Conservation (phyloP, 2,113 vertebrate species). For the Mirza zaza region DNA sequence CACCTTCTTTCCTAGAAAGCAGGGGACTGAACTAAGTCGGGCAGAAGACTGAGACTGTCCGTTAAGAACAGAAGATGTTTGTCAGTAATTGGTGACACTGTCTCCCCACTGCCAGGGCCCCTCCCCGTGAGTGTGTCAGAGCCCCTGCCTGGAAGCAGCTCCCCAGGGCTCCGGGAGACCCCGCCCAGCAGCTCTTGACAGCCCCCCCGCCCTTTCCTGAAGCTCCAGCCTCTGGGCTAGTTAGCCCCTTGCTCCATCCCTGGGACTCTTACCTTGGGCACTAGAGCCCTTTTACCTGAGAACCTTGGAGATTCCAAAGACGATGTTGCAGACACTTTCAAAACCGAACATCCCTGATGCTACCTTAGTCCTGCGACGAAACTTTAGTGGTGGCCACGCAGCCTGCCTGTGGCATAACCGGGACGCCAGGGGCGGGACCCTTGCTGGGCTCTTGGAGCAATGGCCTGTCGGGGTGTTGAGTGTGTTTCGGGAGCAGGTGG, state of each 20-base stretch:
- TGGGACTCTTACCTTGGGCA: neutral
- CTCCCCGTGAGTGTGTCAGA: neutral
- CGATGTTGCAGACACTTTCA: neutral
- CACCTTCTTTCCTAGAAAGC: constrained; percentile 44
- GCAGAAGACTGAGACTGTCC: constrained; percentile 46
- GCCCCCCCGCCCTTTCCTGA: neutral
- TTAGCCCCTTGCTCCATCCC: no score
- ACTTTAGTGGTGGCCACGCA: neutral
- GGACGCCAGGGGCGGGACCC: neutral
- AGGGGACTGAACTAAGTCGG: neutral
- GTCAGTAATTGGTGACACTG: constrained; percentile 57
- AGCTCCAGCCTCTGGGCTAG: neutral
- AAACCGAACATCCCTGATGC: neutral
- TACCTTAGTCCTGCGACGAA: neutral
- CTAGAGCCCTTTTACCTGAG: neutral
- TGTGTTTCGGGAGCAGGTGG: neutral
- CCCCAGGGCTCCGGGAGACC: neutral
- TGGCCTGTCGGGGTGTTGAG: rapidly evolving
- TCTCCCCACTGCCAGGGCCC: neutral
- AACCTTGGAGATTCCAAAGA: neutral
- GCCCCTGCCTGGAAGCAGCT: neutral
- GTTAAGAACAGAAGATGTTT: constrained; percentile 63
- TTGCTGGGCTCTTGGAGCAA: neutral
- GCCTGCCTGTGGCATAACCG: neutral
- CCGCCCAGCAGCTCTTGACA: neutral